These are phyloP conservation scores for Hippocampus mohnikei DNA, from an alignment of 2,113 vertebrate species.

Conservation along the genomic window DNA sequence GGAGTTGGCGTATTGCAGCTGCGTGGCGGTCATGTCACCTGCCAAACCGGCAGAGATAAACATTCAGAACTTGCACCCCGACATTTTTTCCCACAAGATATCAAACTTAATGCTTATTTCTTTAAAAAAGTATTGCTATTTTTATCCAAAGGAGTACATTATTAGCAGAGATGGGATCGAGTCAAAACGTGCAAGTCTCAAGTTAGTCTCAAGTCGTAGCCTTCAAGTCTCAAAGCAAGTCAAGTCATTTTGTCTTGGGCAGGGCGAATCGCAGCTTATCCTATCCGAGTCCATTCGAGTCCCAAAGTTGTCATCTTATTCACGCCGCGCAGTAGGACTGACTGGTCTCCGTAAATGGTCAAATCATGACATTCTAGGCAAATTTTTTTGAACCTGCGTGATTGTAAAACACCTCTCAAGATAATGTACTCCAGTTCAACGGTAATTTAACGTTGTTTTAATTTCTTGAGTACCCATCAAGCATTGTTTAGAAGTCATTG, in stretches of 20 bases:
- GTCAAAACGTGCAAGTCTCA: background rate
- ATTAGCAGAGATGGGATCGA: background rate
- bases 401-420: background rate
- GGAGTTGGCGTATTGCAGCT: constrained; percentile 8
- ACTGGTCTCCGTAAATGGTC: background rate
- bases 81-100: too few species aligned
- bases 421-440: background rate
- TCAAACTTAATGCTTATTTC: background rate
- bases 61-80: background rate
- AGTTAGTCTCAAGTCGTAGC: background rate
- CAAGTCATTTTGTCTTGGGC: background rate
- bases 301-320: too few species aligned
- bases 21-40: constrained; percentile 5
- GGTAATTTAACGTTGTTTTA: too few species aligned
- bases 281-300: background rate
- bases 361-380: too few species aligned
- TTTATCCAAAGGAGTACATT: background rate
- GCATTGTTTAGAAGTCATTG: background rate
- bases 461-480: background rate
- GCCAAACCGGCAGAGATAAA: background rate
- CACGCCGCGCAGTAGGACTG: too few species aligned
- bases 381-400: too few species aligned
- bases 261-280: background rate
- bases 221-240: background rate
- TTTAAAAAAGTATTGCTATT: background rate